Conservation (phyloP, 2,888 invertebrate species). For the Achlya flavicornis region DNA sequence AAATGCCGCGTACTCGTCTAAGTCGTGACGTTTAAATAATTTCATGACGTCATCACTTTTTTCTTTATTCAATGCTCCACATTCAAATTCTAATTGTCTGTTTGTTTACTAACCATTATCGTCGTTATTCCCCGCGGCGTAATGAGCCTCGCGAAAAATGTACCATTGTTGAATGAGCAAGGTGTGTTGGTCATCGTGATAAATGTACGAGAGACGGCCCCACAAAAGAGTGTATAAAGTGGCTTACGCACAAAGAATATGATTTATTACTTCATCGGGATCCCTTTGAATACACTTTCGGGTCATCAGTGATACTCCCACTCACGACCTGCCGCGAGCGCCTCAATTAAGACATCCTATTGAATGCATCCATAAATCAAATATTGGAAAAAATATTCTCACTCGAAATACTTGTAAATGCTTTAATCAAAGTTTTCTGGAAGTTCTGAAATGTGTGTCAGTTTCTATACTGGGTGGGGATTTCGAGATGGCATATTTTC, state of each 20-base stretch:
- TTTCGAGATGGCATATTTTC: too few relatives aligned
- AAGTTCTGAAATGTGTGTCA: too few relatives aligned
- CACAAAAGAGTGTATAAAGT: constrained; percentile 66
- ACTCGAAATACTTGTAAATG: constrained; percentile 60
- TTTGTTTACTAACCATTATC: neutral
- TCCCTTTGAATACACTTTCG: constrained; percentile 67
- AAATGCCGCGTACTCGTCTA: too few relatives aligned
- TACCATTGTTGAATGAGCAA: constrained; percentile 41
- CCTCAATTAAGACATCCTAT: constrained; percentile 75
- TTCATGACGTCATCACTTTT: too few relatives aligned
- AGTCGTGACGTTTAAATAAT: too few relatives aligned
- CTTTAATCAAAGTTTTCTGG: constrained; percentile 31
- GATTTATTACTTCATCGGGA: constrained; percentile 78
- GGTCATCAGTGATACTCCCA: constrained; percentile 71
- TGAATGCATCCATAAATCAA: constrained; percentile 76
- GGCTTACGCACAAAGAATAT: constrained; percentile 68
- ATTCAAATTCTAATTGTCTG: neutral
- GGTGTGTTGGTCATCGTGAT: constrained; percentile 60
- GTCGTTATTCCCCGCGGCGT: constrained; percentile 12
- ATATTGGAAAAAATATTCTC: constrained; percentile 49
- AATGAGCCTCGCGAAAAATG: constrained; percentile 20
- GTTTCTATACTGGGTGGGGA: too few relatives aligned
- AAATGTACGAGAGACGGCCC: constrained; percentile 52
- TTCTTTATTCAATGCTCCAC: neutral
- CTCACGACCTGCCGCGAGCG: constrained; percentile 77